Conservation (phyloP, 2,113 vertebrate species). For the Corythoichthys haematopterus region DNA sequence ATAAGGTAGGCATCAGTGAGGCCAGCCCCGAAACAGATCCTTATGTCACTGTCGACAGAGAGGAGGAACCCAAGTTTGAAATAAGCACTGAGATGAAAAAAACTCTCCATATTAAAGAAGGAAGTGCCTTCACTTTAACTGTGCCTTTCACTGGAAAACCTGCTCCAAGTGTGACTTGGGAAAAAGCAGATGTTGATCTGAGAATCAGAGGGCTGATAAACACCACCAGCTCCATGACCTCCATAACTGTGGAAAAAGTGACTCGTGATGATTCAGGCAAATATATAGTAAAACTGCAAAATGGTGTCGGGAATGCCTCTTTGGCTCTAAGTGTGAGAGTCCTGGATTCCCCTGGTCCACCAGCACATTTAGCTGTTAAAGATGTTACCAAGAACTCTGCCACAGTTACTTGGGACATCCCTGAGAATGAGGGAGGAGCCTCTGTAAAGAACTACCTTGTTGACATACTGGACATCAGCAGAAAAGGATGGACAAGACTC, state of each 20-base stretch:
- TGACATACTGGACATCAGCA: conserved; percentile 93
- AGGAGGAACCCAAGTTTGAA: conserved; percentile 90
- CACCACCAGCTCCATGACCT: conserved; percentile 80
- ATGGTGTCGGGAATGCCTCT: conserved; percentile 79
- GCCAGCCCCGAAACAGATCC: conserved; percentile 86
- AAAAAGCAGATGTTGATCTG: conserved; percentile 87
- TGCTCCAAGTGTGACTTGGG: conserved; percentile 85
- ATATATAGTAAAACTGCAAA: conserved; percentile 88
- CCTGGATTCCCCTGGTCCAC: conserved; percentile 92
- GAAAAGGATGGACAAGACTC: conserved; percentile 89
- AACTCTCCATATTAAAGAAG: conserved; percentile 87
- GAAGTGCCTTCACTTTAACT: conserved; percentile 86
- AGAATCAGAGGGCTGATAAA: conserved; percentile 84
- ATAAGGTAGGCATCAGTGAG: conserved; percentile 89
- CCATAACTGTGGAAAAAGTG: conserved; percentile 79
- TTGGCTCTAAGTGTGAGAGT: conserved; percentile 89
- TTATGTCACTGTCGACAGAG: conserved; percentile 85
- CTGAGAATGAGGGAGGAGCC: conserved; percentile 94
- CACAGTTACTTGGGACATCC: conserved; percentile 89
- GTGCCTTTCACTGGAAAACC: conserved; percentile 92
- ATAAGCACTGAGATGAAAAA: conserved; percentile 91
- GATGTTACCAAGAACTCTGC: conserved; percentile 88
- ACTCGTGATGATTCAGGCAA: conserved; percentile 93
- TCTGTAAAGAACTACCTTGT: conserved; percentile 89
- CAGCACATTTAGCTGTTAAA: conserved; percentile 76